Evolutionary conservation across 2,797 vertebrate species (phyloP).

Genomic region (Arrhamphus sclerolepis): DNA sequence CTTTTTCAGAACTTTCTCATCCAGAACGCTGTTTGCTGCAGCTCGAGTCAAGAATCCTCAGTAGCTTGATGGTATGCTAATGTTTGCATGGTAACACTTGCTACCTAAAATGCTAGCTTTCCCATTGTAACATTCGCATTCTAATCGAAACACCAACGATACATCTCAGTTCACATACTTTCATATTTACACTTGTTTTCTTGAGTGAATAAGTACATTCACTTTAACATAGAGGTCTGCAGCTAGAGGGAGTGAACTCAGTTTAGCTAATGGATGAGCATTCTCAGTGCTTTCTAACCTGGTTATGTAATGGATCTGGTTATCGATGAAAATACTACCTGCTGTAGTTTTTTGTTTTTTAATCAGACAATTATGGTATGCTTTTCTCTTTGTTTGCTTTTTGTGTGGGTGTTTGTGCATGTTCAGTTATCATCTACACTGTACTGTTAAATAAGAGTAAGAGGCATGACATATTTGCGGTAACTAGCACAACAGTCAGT

Average conservation of each 20-base stretch:
- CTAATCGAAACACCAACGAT: neutral
- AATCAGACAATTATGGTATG: conserved; percentile 1
- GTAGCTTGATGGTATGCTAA: conserved; percentile 9
- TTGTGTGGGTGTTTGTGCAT: conserved; percentile 11
- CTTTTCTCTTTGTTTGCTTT: conserved; percentile 5
- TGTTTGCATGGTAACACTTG: conserved; percentile 11
- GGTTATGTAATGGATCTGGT: neutral
- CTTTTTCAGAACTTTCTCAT: neutral
- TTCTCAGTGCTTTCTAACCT: neutral
- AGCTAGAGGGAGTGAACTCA: neutral
- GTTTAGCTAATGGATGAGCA: neutral
- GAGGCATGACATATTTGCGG: neutral
- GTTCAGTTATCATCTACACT: conserved; percentile 9
- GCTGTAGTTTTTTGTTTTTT: neutral
- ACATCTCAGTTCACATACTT: conserved; percentile 4
- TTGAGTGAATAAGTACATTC: neutral
- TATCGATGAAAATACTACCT: neutral
- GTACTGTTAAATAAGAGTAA: neutral
- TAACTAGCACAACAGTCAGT: conserved; percentile 2
- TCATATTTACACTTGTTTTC: neutral
- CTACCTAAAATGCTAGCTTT: conserved; percentile 15
- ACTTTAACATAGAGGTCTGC: neutral
- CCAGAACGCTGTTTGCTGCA: neutral
- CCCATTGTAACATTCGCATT: conserved; percentile 5
- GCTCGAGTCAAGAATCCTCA: neutral